Conservation (phyloP, 2,797 vertebrate genomes). For the Nannoperca obscura region DNA sequence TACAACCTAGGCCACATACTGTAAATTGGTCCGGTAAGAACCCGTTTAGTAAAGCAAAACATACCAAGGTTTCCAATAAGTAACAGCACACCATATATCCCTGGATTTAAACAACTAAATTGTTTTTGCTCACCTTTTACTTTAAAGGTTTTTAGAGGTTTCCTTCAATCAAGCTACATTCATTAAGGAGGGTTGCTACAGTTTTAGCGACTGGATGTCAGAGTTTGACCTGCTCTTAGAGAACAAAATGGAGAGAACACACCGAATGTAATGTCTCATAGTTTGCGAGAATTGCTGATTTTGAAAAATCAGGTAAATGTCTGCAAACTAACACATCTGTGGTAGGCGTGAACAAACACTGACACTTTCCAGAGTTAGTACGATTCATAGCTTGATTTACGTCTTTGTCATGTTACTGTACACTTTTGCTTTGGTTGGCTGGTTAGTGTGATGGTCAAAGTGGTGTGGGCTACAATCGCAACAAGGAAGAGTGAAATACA, state of each 20-base stretch:
- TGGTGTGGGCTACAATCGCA: conserved; percentile 20
- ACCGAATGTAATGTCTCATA: not conserved
- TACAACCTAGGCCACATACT: conserved; percentile 51
- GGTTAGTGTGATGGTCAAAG: conserved; percentile 59
- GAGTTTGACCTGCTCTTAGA: conserved; percentile 45
- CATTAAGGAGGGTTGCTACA: conserved; percentile 53
- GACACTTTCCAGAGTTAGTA: conserved; percentile 50
- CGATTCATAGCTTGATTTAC: conserved; percentile 43
- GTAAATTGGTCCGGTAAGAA: conserved; percentile 49
- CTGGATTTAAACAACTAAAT: conserved; percentile 69
- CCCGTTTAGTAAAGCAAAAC: conserved; percentile 57
- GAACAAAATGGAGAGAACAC: conserved; percentile 21
- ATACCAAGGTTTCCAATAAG: conserved; percentile 56
- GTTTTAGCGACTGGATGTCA: conserved; percentile 33
- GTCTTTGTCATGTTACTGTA: conserved; percentile 52
- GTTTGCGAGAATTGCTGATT: conserved; percentile 20
- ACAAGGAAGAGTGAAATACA: conserved; percentile 3
- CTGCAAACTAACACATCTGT: conserved; percentile 35
- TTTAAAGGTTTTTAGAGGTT: conserved; percentile 45
- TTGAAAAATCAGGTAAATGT: not conserved
- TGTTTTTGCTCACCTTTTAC: conserved; percentile 50
- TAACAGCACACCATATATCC: conserved; percentile 65
- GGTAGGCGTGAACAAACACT: conserved; percentile 45
- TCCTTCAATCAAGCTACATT: conserved; percentile 60
- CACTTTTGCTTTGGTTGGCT: conserved; percentile 71